Evolutionary conservation across 2,888 invertebrate species (phyloP).

Genomic region (Parapristionchus giblindavisi): DNA sequence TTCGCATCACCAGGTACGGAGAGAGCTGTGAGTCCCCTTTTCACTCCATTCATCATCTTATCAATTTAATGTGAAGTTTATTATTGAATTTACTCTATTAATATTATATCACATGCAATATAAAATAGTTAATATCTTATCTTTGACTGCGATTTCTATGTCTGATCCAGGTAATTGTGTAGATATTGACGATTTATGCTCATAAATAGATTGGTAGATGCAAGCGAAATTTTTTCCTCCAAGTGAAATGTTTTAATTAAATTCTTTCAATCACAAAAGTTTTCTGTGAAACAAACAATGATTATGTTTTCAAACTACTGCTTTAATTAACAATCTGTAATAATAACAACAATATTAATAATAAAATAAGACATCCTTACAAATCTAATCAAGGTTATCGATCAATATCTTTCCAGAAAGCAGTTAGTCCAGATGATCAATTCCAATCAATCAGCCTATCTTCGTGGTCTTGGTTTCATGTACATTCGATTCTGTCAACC

Average conservation of each 20-base stretch:
- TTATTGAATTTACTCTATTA: neutral
- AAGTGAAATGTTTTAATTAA: too few species aligned
- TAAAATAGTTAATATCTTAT: too few species aligned
- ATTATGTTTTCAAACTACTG: too few species aligned
- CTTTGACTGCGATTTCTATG: neutral
- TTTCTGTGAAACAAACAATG: too few species aligned
- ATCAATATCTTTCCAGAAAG: constrained; percentile 76
- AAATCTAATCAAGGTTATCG: neutral
- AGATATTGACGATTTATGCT: too few species aligned
- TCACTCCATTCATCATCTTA: neutral
- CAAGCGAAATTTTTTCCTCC: too few species aligned
- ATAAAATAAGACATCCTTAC: too few species aligned
- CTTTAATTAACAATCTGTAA: too few species aligned
- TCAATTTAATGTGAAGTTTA: neutral
- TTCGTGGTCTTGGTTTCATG: constrained; percentile 85
- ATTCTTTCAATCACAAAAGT: too few species aligned
- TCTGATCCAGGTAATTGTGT: too few species aligned
- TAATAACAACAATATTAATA: too few species aligned
- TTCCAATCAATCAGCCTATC: constrained; percentile 95
- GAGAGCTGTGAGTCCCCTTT: constrained; percentile 35
- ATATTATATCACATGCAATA: neutral
- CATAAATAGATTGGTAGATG: too few species aligned
- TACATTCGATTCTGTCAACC: constrained; percentile 86
- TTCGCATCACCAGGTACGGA: constrained; percentile 81
- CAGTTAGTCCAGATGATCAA: constrained; percentile 94